Evolutionary conservation across 2,797 vertebrate species (phyloP).

Genomic region (Picus viridis): DNA sequence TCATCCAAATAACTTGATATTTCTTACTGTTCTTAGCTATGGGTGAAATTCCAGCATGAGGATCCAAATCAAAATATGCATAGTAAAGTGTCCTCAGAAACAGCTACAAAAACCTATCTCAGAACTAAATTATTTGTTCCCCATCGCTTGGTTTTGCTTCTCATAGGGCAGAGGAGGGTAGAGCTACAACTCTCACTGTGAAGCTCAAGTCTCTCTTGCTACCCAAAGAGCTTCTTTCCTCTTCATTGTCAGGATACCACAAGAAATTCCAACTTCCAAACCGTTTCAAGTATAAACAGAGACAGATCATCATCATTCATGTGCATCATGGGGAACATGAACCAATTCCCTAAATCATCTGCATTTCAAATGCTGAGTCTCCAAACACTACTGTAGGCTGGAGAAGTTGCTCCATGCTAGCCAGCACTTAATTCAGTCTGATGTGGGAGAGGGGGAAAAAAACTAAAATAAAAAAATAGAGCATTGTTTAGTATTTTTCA

Average conservation of each 20-base stretch:
- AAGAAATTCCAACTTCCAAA: not conserved
- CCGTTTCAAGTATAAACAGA: not conserved
- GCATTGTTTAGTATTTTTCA: slow-evolving; percentile 46
- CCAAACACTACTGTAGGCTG: not conserved
- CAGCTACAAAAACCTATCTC: not conserved
- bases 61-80: not conserved
- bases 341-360: not conserved
- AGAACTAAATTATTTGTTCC: not conserved
- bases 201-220: rapidly evolving
- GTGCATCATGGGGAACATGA: not conserved
- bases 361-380: rapidly evolving
- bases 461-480: not conserved
- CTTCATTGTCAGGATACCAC: not conserved
- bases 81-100: not conserved
- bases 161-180: not conserved
- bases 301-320: rapidly evolving
- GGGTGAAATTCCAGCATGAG: not conserved
- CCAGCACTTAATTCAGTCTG: not conserved
- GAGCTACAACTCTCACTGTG: not conserved
- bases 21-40: not conserved
- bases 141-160: not conserved
- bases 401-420: not conserved
- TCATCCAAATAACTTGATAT: not conserved
- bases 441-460: not conserved
- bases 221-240: not conserved